Percentiles rank a stretch among this genome's conserved stretches.
These are phyloP conservation scores for Epinephelus fuscoguttatus DNA, from an alignment of 2,113 vertebrate species.

Conservation along the genomic window DNA sequence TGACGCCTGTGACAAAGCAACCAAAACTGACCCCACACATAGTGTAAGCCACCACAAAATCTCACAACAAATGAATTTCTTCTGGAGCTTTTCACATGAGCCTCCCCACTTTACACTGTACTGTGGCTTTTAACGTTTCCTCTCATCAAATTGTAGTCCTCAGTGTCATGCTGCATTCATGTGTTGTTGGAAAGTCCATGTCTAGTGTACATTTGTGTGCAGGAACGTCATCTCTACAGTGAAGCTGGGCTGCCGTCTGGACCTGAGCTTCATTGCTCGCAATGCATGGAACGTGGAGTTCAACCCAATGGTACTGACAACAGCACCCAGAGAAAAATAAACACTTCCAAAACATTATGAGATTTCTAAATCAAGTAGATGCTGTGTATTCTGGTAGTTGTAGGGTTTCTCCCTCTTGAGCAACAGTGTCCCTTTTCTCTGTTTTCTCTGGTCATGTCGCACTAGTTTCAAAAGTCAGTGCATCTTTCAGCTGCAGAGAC, in stretches of 20 bases:
- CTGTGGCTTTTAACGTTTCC: background rate
- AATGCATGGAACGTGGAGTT: conserved; percentile 92
- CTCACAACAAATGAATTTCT: too few species aligned
- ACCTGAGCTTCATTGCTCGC: conserved; percentile 90
- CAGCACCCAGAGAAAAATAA: too few species aligned
- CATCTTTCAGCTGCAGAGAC: too few species aligned
- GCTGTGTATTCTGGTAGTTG: too few species aligned
- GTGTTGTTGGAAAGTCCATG: background rate
- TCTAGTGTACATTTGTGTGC: conserved; percentile 19
- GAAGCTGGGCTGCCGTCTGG: conserved; percentile 90
- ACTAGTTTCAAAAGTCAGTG: too few species aligned
- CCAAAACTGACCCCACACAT: conserved; percentile 88
- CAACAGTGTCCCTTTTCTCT: too few species aligned
- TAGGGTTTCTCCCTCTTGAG: too few species aligned
- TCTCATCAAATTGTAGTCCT: background rate
- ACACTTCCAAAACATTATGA: too few species aligned
- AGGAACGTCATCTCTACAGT: conserved; percentile 93
- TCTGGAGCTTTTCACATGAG: conserved; percentile 3
- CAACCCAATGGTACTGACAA: conserved; percentile 86
- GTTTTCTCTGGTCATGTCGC: too few species aligned
- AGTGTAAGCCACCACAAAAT: conserved; percentile 78
- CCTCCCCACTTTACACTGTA: background rate
- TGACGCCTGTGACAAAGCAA: conserved; percentile 68
- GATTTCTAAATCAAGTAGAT: too few species aligned
- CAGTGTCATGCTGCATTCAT: background rate